A percentile compares a stretch with the other conserved stretches of the same genome.
These are phyloP conservation scores for Habrosyne pyritoides DNA, from an alignment of 2,888 invertebrate species.

Conservation along the genomic window DNA sequence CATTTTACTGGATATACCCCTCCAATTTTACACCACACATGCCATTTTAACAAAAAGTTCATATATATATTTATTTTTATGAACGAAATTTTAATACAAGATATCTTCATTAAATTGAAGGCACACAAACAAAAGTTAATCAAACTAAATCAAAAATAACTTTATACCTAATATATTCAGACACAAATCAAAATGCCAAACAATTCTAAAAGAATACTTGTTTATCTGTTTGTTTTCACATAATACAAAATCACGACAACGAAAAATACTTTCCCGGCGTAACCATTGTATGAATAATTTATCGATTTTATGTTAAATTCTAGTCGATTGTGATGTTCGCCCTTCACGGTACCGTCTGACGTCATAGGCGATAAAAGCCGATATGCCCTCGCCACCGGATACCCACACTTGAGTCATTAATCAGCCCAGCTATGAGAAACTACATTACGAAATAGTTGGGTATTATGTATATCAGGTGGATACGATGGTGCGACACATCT, in stretches of 20 bases:
- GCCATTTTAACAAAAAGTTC: no score
- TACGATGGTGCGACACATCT: no score
- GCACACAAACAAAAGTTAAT: no score
- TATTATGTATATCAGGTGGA: no score
- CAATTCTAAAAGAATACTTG: background rate
- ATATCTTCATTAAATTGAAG: no score
- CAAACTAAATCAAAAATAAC: no score
- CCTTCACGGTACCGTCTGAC: constrained; percentile 40
- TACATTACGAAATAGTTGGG: background rate
- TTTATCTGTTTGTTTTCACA: constrained; percentile 1
- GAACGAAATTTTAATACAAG: no score
- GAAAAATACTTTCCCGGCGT: constrained; percentile 17
- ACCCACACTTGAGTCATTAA: constrained; percentile 1
- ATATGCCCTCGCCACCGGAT: constrained; percentile 21
- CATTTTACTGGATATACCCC: no score
- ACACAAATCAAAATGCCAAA: background rate
- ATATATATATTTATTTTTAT: no score
- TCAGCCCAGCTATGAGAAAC: background rate
- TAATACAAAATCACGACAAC: constrained; percentile 1
- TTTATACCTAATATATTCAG: no score
- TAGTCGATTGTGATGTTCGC: constrained; percentile 33
- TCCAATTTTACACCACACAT: no score
- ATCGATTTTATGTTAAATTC: constrained; percentile 54
- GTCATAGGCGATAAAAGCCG: constrained; percentile 39
- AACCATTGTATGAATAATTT: constrained; percentile 43